A percentile compares a stretch with the other conserved stretches of the same genome.
Evolutionary conservation across 2,113 vertebrate species (phyloP).

Genomic region (Pagrus major): DNA sequence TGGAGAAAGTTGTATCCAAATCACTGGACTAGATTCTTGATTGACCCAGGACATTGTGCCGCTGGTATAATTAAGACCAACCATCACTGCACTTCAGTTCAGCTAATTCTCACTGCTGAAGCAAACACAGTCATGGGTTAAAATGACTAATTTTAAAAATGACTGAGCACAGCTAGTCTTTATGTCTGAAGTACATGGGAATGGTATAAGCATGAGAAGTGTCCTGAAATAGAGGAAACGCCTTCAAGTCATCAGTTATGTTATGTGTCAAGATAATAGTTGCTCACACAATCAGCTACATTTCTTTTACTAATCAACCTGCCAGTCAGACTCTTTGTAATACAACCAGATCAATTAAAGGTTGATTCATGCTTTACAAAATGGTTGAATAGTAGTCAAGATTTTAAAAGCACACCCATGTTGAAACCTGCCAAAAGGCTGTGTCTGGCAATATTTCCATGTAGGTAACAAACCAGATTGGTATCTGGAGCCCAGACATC

Average conservation of each 20-base stretch:
- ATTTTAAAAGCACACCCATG: constrained; percentile 29
- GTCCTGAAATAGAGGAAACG: neutral
- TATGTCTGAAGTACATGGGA: neutral
- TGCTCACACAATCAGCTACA: neutral
- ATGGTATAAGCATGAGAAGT: neutral
- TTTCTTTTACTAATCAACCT: neutral
- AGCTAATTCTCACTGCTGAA: neutral
- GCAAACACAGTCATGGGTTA: neutral
- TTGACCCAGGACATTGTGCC: neutral
- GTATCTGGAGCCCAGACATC: constrained; percentile 26
- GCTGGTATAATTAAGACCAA: neutral
- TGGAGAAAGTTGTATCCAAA: too few species aligned
- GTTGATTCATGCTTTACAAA: constrained; percentile 31
- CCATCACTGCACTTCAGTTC: neutral
- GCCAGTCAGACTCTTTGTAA: constrained; percentile 7
- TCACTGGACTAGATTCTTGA: too few species aligned
- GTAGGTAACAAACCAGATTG: constrained; percentile 30
- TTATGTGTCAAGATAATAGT: constrained; percentile 3
- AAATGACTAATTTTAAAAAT: neutral
- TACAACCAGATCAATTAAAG: constrained; percentile 7
- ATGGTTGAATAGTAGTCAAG: constrained; percentile 13
- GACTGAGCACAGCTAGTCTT: neutral
- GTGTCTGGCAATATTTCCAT: constrained; percentile 9
- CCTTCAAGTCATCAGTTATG: neutral
- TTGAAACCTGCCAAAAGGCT: constrained; percentile 26